A percentile compares a stretch with the other conserved stretches of the same genome.
phyloP scores from a whole-genome alignment of 2,113 vertebrate genomes.

The Copsychus sechellarum region DNA sequence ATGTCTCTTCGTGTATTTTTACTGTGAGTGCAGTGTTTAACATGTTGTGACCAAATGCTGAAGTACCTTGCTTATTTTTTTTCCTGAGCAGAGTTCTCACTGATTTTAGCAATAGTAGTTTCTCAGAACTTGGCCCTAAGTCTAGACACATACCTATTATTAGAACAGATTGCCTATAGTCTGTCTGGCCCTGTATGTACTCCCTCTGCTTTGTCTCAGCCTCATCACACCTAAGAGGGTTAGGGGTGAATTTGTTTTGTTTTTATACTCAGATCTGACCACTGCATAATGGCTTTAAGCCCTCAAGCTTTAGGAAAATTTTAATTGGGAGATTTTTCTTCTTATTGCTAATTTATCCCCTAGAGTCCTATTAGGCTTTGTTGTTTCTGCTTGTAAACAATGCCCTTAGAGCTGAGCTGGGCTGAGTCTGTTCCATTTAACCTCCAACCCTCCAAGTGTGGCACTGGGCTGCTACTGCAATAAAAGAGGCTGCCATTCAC shows the following conservation, averaged over 20 bases:
- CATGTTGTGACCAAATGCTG: background rate
- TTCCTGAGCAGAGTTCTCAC: background rate
- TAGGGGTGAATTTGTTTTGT: background rate
- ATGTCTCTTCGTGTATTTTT: background rate
- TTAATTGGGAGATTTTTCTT: slow-evolving; percentile 73
- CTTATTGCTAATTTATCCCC: slow-evolving; percentile 61
- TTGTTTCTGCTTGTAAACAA: slow-evolving; percentile 62
- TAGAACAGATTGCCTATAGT: background rate
- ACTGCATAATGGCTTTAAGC: slow-evolving; percentile 38
- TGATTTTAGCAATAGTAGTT: background rate
- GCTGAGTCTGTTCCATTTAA: slow-evolving; percentile 22
- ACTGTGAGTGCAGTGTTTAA: background rate
- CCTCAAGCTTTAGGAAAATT: slow-evolving; percentile 53
- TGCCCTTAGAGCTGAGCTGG: slow-evolving; percentile 23
- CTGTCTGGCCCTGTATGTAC: background rate
- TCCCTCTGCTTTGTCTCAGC: background rate
- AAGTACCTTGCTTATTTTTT: background rate
- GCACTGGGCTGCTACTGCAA: background rate
- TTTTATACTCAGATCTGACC: slow-evolving; percentile 19
- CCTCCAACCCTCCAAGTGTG: slow-evolving; percentile 28
- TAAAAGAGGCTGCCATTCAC: background rate
- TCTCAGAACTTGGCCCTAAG: background rate
- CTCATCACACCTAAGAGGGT: background rate
- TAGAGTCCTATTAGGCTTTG: slow-evolving; percentile 64
- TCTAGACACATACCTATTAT: slow-evolving; percentile 30